Base-by-base conservation (phyloP, 2,888 invertebrate genomes). In the Drosophila rellima region DNA sequence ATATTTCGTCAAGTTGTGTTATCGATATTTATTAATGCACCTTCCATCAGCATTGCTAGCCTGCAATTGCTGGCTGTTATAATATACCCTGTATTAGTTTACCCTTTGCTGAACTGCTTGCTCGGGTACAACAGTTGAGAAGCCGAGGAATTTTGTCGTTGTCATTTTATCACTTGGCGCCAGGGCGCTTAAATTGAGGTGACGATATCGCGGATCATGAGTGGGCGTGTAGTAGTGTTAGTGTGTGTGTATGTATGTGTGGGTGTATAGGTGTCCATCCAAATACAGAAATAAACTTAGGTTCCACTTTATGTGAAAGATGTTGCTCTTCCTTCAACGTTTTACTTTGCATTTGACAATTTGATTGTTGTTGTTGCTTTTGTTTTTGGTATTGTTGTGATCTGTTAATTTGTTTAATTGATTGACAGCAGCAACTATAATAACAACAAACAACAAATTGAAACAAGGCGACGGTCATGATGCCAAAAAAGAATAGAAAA, bases 381-480 rank as follows among this genome's bases (percentile, higher is more conserved):
- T 31, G 26, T 40, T 52, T 26, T 63, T 51, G 44, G 57, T 62
- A 13, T 67, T 68, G 52, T 50, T 48, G 44, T 65, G 55, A 54
- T 69, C 29, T 70, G 55, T 74, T 69, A 66, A 69, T 77, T 66
- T 67, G 57, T 56, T 59, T 51, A 66, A 78, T 78, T 88, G 88
- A 85, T 77, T 83, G 82, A 88, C 82, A 77, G 82, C 82, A 83
- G 69, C 85, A 82, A 77, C 80, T 80, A 76, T 33, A 68, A 61
- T 44, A 75, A 55, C 76, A 75, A 81, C 82, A 77, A 82, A 81
- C 76, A 75, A 81, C 85, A 80, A 82, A 81, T 65, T 67, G 70
- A 64, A 62, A 69, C 70, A 80, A 80, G 76, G 80, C 75, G 65
- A 81, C 45, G 79, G 69, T 75, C 78, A 81, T 40, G 62, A 54